A percentile compares a stretch with the other conserved stretches of the same genome.
These are phyloP conservation scores for Lottia gigantea DNA, from an alignment of 2,888 invertebrate genomes.

Conservation along the genomic window DNA sequence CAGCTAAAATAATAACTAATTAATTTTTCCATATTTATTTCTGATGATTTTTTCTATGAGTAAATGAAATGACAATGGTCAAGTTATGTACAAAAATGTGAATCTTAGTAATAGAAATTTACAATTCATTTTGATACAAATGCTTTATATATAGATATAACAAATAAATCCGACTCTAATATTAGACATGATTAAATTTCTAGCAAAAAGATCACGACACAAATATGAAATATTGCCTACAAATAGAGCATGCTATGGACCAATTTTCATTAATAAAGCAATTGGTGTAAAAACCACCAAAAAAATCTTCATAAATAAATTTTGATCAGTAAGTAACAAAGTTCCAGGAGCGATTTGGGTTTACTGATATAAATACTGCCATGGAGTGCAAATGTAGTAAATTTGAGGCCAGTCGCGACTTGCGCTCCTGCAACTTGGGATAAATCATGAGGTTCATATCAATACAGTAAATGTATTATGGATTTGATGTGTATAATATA, in stretches of 20 bases:
- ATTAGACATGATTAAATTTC: conserved; percentile 22
- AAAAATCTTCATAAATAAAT: neutral
- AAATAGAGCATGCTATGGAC: conserved; percentile 6
- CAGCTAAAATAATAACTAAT: conserved; percentile 1
- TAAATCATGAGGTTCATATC: neutral
- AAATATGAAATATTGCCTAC: conserved; percentile 17
- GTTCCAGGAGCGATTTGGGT: conserved; percentile 9
- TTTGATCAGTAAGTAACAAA: neutral
- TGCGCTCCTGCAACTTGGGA: conserved; percentile 5
- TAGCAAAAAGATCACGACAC: conserved; percentile 28
- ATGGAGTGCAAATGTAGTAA: conserved; percentile 47
- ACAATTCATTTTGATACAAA: conserved; percentile 12
- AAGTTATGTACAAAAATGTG: conserved; percentile 2
- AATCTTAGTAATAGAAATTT: neutral
- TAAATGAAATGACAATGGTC: conserved; percentile 10
- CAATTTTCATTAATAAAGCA: neutral
- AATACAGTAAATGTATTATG: neutral
- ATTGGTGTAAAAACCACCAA: neutral
- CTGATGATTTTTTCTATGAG: conserved; percentile 8
- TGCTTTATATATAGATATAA: conserved; percentile 10
- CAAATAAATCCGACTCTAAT: neutral
- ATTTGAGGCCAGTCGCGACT: conserved; percentile 45
- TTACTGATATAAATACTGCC: conserved; percentile 25
- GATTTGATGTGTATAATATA: conserved; percentile 5
- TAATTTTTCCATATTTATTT: conserved; percentile 2